Conservation (phyloP, 2,888 invertebrate genomes). For the Noctua janthina region DNA sequence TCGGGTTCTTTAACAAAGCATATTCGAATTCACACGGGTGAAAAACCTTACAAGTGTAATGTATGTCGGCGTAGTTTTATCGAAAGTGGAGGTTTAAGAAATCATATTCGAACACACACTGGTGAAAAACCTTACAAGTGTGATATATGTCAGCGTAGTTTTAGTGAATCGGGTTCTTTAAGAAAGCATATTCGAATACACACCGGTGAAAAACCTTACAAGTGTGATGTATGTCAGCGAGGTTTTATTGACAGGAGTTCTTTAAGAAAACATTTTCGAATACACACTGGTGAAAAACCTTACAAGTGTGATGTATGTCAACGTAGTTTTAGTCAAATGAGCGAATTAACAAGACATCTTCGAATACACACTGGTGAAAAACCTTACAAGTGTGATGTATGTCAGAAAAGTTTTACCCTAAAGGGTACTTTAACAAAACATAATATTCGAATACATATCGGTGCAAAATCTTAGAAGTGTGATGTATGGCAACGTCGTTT, state of each 20-base stretch:
- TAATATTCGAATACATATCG: background rate
- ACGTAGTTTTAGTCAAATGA: background rate
- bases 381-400: background rate
- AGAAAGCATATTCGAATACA: background rate
- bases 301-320: background rate
- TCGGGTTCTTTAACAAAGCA: background rate
- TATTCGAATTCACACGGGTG: background rate
- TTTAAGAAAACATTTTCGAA: background rate
- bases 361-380: background rate
- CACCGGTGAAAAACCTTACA: background rate
- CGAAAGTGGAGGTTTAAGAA: background rate
- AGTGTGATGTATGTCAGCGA: background rate
- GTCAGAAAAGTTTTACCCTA: background rate
- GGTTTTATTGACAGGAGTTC: background rate
- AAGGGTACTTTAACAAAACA: background rate
- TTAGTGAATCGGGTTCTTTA: background rate
- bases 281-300: background rate
- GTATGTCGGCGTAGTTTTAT: background rate
- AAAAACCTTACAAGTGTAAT: background rate
- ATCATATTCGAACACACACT: background rate
- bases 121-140: background rate
- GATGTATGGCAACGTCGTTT: background rate
- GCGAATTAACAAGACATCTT: background rate
- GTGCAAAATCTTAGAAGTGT: background rate
- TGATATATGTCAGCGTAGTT: background rate